phyloP scores from a whole-genome alignment of 1,140 invertebrate species.

The Trichomalopsis sarcophagae region DNA sequence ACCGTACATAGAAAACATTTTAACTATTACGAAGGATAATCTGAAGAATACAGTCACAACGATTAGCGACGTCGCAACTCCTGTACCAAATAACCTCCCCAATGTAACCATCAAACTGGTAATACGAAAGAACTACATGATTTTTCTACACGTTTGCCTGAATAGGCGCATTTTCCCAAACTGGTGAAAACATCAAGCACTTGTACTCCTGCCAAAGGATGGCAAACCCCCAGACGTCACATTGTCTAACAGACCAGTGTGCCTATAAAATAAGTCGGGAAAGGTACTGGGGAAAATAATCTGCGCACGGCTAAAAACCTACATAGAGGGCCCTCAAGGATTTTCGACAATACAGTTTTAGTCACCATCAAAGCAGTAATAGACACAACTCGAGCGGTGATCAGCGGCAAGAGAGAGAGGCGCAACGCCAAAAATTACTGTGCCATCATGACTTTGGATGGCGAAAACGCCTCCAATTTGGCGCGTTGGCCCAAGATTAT shows the following conservation, averaged over 20 bases:
- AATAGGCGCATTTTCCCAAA: not conserved
- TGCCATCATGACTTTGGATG: slow-evolving; percentile 30
- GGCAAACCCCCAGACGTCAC: not conserved
- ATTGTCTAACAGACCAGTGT: not conserved
- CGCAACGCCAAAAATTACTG: slow-evolving; percentile 27
- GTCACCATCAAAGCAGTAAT: not conserved
- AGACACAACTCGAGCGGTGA: too few species aligned
- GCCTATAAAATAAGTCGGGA: not conserved
- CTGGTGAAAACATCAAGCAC: not conserved
- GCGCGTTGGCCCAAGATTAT: slow-evolving; percentile 31
- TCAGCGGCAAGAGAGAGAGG: too few species aligned
- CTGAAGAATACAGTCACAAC: not conserved
- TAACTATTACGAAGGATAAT: not conserved
- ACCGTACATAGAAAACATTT: not conserved
- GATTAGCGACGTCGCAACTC: slow-evolving; percentile 1
- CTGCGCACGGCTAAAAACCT: slow-evolving; percentile 14
- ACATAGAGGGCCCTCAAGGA: not conserved
- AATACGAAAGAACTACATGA: not conserved
- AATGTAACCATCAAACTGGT: not conserved
- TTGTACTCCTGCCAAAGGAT: slow-evolving; percentile 12
- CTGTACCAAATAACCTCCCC: slow-evolving; percentile 1
- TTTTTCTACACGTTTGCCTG: not conserved
- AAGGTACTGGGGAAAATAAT: slow-evolving; percentile 42
- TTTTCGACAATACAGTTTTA: not conserved
- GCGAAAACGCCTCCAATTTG: slow-evolving; percentile 50